Conservation (phyloP, 2,113 vertebrate genomes). For the Dasyprocta punctata region DNA sequence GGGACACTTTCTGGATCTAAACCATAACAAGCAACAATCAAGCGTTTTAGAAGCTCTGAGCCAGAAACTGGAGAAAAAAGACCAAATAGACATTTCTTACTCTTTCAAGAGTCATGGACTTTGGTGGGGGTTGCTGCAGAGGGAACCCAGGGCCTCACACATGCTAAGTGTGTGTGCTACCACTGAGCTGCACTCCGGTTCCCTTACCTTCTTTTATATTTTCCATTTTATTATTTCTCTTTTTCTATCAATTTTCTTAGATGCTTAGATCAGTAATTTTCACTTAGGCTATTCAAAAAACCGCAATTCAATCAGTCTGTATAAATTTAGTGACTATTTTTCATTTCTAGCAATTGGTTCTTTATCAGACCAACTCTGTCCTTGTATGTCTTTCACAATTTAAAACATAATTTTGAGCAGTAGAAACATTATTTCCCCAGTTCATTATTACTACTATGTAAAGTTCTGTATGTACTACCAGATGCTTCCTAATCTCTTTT, state of each 20-base stretch:
- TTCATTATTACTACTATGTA: background rate
- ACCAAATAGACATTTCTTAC: background rate
- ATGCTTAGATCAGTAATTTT: background rate
- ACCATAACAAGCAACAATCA: background rate
- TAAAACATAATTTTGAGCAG: background rate
- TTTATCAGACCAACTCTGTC: background rate
- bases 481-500: background rate
- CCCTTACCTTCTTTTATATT: background rate
- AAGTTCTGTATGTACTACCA: background rate
- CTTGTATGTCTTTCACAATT: background rate
- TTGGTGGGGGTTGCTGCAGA: background rate
- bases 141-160: background rate
- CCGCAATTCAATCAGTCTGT: background rate
- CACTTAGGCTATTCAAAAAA: background rate
- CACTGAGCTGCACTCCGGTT: background rate
- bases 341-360: background rate
- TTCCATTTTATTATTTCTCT: background rate
- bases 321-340: conserved; percentile 1
- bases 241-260: background rate
- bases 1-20: background rate
- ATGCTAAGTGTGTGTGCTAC: background rate
- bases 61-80: background rate
- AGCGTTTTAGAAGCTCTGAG: background rate
- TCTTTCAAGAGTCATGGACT: background rate
- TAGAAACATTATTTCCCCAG: background rate